Base-by-base conservation (phyloP, 1,140 invertebrate genomes). In the Solen grandis region DNA sequence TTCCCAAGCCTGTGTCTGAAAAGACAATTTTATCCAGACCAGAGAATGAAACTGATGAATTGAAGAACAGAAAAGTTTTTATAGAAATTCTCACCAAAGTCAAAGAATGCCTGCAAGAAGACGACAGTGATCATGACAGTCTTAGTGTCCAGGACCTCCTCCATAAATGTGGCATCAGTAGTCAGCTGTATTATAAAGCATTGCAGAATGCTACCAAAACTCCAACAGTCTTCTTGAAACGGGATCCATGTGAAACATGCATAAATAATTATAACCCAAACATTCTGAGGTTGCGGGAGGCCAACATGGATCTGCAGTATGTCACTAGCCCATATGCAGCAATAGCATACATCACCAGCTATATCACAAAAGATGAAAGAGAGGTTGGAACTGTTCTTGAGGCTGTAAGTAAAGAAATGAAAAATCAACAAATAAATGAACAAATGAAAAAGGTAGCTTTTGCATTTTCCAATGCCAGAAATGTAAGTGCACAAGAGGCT, bases 281-380 rank as follows among this genome's bases (percentile, higher is more conserved):
- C 52, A 62, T 82, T 52, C 29, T 76, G 0, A 60, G 35, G 33
- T 29, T 54, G 10, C 76, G 80, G 80, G 33, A 76, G 55, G 80
- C 73, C 10, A 70, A 82, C 33, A 82, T 69, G 50, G 80, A 76
- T 55, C 25, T 82, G 3, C 80, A 82, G 65, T 76, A 38, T 82
- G 57, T 69, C 5, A 60, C 60, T n/a, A 74, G 65, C 62, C 63
- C 54, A 76, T 70, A 82, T 82, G 72, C 80, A 50, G 65, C 52
- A 22, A 69, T 76, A 66, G 52, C 36, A 25, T 82, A 82, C 22
- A 27, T 76, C 25, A 69, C 73, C 35, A 36, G 38, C 25, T n/a
- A n/a, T n/a, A n/a, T n/a, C n/a, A n/a, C n/a, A n/a, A n/a, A n/a
- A n/a, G n/a, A n/a, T n/a, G n/a, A 75, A 46, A 68, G 65, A 22